Evolutionary conservation across 2,797 vertebrate species (phyloP).

Genomic region (Danionella dracula): DNA sequence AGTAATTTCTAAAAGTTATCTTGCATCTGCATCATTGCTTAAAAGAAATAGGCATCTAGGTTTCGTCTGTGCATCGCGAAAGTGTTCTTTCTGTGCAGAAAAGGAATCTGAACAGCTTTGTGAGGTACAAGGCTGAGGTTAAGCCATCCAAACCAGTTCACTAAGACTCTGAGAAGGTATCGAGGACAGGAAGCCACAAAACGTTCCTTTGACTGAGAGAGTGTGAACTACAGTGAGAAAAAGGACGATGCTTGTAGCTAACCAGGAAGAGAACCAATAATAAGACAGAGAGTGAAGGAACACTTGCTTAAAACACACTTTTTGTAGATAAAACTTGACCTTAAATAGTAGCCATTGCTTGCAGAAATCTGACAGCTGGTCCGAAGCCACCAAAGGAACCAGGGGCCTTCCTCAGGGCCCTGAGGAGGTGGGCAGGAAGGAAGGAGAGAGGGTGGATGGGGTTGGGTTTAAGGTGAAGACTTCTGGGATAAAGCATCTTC

Average conservation of each 20-base stretch:
- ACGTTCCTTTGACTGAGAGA: slow-evolving; percentile 55
- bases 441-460: background rate
- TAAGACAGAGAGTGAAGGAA: slow-evolving; percentile 16
- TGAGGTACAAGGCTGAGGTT: slow-evolving; percentile 40
- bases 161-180: slow-evolving; percentile 60
- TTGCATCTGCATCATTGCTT: slow-evolving; percentile 19
- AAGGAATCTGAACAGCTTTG: slow-evolving; percentile 25
- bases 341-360: slow-evolving; percentile 74
- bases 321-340: slow-evolving; percentile 60
- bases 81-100: slow-evolving; percentile 26
- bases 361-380: slow-evolving; percentile 53
- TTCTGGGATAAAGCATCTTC: slow-evolving; percentile 53
- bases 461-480: slow-evolving; percentile 18
- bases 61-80: slow-evolving; percentile 41
- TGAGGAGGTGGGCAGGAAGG: slow-evolving; percentile 9
- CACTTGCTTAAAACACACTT: slow-evolving; percentile 49
- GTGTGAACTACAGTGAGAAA: slow-evolving; percentile 51
- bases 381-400: slow-evolving; percentile 73
- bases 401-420: slow-evolving; percentile 48
- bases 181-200: slow-evolving; percentile 52
- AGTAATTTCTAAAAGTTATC: background rate
- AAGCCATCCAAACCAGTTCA: slow-evolving; percentile 44
- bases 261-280: slow-evolving; percentile 53
- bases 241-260: slow-evolving; percentile 54
- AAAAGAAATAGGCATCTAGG: slow-evolving; percentile 46